Evolutionary conservation across 2,113 vertebrate species (phyloP).

Genomic region (Indicator indicator): DNA sequence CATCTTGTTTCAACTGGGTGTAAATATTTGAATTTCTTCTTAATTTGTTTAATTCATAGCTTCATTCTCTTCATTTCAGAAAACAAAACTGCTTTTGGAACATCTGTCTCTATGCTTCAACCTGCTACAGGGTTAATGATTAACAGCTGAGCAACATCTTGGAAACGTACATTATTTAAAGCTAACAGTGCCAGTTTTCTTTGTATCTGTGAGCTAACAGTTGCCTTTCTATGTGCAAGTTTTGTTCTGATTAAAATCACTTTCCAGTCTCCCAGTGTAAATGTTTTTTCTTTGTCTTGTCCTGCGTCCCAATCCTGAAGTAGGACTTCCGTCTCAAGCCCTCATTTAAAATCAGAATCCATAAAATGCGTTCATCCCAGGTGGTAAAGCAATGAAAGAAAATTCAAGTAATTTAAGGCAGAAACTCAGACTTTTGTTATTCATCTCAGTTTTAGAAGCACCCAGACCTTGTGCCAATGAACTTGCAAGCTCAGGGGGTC

Average conservation of each 20-base stretch:
- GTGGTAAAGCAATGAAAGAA: background rate
- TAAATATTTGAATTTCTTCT: conserved; percentile 65
- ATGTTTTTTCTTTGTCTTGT: background rate
- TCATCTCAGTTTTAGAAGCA: background rate
- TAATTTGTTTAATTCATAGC: conserved; percentile 60
- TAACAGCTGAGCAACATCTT: conserved; percentile 54
- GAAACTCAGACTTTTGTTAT: background rate
- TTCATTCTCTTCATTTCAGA: conserved; percentile 53
- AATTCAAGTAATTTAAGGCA: background rate
- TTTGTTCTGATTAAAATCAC: background rate
- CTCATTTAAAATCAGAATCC: background rate
- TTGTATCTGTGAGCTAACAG: background rate
- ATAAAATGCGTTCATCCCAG: background rate
- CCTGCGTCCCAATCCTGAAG: background rate
- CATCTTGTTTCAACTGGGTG: conserved; percentile 53
- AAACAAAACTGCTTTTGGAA: conserved; percentile 50
- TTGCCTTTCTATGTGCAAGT: background rate
- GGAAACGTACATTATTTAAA: conserved; percentile 25
- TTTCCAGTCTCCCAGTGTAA: background rate
- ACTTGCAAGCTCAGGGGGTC: background rate
- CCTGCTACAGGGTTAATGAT: conserved; percentile 65
- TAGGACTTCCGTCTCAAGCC: background rate
- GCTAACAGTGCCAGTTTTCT: background rate
- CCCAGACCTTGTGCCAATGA: background rate
- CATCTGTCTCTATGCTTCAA: conserved; percentile 66